Evolutionary conservation across 2,113 vertebrate genomes (phyloP), one percentile per base, ranked within the genome.

Genomic region (Porphyrio hochstetteri): DNA sequence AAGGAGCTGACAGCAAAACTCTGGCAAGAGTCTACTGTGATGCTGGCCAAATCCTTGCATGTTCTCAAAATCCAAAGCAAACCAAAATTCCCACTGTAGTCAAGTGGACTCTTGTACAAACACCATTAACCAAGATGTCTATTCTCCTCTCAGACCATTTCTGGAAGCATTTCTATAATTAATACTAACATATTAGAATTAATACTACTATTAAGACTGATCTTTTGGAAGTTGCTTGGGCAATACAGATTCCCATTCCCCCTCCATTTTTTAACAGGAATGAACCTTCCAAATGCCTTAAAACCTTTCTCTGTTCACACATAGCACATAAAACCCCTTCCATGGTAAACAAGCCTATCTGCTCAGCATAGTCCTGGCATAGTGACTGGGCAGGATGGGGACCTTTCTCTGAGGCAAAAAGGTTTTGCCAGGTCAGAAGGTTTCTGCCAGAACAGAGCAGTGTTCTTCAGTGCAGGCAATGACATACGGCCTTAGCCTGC

Each of bases 401-500:
- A 42, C 38, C 16, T 44, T 44, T 20, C 33, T 63, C 53, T 64
- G 48, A 72, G 57, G 29, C 18, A 82, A 21, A 69, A 78, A 33
- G 6, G 8, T 69, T 91, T 86, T 65, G 60, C 55, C 38, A 61
- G 40, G 28, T 7, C 67, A 48, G 48, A 48, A 48, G 48, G 48
- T 48, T 48, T 48, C 48, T 48, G 48, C 19, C 48, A 48, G 21
- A 56, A 28, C 24, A 63, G 70, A 78, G 8, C 4, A 16, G 8
- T 0, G 1, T 38, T 85, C 52, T 46, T 36, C 52, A 70, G 60
- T 1, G 8, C 52, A 52, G 36, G n/a, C 11, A 55, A 21, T 8
- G 35, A 16, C 13, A 25, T 0, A 0, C 0, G 3, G 5, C 31
- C 38, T 52, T 59, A 20, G n/a, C 65, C 57, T 77, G 52, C 44